Base-by-base conservation (phyloP, 2,888 invertebrate species). In the Drosophila melanocephala region DNA sequence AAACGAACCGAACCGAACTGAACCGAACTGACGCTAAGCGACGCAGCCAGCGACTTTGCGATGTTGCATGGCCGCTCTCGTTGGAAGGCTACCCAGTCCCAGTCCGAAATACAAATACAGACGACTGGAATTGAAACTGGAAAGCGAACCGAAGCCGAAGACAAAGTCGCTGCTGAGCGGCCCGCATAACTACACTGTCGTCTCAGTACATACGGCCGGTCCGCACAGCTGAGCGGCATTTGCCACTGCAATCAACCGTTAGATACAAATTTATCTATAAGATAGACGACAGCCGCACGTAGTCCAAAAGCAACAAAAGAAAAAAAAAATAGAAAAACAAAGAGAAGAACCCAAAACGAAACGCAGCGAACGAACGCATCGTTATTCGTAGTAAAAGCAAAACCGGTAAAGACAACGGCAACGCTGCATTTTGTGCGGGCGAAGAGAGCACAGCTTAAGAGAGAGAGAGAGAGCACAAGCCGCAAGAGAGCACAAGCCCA, bases 251-350 rank as follows among this genome's bases (percentile, higher is more conserved):
- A 65, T 71, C 59, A 65, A 75, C 72, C 72, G 77, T 69, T 57
- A 80, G 80, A 82, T 80, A 82, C 72, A 77, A 79, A 85, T 82
- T 72, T 87, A 86, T 90, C 90, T 84, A 72, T 74, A 72, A 83
- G 75, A 63, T 53, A 75, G 47, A 53, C 47, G 47, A 47, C 47
- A 26, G 47, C 72, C 44, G 66, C 62, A 70, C 70, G 51, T 58
- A 62, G 47, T 47, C 26, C 47, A 47, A 47, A 47, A 26, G 47
- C 35, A 44, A 65, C 9, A 44, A 53, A 14, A 58, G 30, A 55
- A n/a, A 57, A 39, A 10, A 37, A 26, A 39, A 56, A 14, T 12
- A 26, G 7, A 52, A 30, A 53, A 33, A 22, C 26, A 26, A 37
- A 6, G 10, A 56, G n/a, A 37, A 26, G 28, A 57, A 57, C 30